phyloP scores from a whole-genome alignment of 2,797 vertebrate genomes.

The Parambassis ranga region DNA sequence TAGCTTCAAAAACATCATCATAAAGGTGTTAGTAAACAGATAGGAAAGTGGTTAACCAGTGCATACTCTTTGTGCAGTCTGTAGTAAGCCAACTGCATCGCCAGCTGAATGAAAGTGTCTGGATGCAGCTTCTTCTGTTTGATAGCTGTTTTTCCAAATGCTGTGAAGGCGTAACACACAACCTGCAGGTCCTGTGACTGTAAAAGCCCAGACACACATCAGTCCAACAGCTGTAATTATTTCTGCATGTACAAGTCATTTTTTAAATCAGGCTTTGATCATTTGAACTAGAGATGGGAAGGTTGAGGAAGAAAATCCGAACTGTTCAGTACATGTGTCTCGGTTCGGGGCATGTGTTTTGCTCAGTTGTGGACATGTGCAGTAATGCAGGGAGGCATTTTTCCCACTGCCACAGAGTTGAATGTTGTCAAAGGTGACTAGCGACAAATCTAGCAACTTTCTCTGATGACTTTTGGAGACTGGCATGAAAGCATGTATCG shows the following conservation, averaged over 20 bases:
- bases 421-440: no score
- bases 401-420: no score
- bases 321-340: no score
- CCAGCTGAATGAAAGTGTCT: constrained; percentile 93
- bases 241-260: neutral
- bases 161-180: constrained; percentile 84
- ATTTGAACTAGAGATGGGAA: no score
- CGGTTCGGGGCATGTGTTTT: no score
- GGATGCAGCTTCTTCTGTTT: constrained; percentile 90
- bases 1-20: neutral
- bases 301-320: no score
- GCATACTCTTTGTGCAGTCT: constrained; percentile 85
- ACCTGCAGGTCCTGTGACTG: constrained; percentile 87
- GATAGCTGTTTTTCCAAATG: constrained; percentile 90
- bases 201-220: constrained; percentile 22
- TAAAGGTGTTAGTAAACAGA: neutral
- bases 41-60: neutral
- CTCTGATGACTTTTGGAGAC: no score
- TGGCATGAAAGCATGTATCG: no score
- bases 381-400: no score
- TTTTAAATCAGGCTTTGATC: neutral
- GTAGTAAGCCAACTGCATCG: constrained; percentile 91
- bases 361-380: no score
- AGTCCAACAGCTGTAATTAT: neutral
- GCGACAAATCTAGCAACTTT: no score